phyloP scores from a whole-genome alignment of 2,797 vertebrate species.

The Scolopax bukidnonensis region DNA sequence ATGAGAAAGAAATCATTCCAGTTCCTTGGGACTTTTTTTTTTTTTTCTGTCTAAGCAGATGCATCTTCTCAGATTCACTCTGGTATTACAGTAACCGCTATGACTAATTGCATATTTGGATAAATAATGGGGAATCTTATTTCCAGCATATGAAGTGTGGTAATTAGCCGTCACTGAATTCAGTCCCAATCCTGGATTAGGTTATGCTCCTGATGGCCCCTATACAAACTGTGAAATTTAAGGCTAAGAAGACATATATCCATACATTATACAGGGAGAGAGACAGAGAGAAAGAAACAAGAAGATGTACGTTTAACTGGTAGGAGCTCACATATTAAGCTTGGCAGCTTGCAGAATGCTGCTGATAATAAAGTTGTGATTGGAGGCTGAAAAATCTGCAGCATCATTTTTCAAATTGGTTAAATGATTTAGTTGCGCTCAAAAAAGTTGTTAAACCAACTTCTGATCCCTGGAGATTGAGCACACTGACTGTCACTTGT shows the following conservation, averaged over 20 bases:
- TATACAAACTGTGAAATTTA: not conserved
- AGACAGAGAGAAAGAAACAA: not conserved
- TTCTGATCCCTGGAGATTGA: not conserved
- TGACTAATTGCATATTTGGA: constrained; percentile 51
- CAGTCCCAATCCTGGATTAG: not conserved
- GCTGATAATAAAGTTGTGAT: not conserved
- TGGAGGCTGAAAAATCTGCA: not conserved
- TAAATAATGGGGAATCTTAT: constrained; percentile 10
- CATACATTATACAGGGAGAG: not conserved
- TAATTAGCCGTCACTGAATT: not conserved
- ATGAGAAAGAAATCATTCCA: not conserved
- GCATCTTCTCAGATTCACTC: constrained; percentile 37
- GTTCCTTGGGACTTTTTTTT: not conserved
- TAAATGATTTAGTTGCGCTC: not conserved
- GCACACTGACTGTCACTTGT: not conserved
- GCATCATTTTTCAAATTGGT: not conserved
- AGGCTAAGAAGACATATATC: not conserved
- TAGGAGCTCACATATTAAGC: not conserved
- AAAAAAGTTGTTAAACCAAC: not conserved
- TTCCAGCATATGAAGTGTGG: not conserved
- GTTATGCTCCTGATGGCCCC: not conserved
- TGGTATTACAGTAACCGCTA: constrained; percentile 16
- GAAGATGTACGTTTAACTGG: not conserved
- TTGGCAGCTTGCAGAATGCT: not conserved
- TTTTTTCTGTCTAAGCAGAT: constrained; percentile 25